A percentile compares a stretch with the other conserved stretches of the same genome.
phyloP scores from a whole-genome alignment of 23 tunicate genomes.

The Diplosoma virens region DNA sequence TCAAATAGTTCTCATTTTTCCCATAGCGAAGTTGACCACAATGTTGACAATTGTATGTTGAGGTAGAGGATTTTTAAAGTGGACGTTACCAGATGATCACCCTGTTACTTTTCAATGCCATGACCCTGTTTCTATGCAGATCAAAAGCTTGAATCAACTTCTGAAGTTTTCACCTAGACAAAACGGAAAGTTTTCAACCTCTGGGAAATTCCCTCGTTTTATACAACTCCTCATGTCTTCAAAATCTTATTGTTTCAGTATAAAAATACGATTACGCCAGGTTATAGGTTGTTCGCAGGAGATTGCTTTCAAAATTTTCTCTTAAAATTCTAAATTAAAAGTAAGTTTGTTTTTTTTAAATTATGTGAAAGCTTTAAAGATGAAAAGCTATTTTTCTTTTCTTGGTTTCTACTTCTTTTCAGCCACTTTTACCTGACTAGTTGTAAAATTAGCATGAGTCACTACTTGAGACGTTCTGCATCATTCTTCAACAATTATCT shows the following conservation, averaged over 20 bases:
- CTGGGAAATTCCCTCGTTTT: slow-evolving; percentile 52
- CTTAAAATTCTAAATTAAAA: too few relatives aligned
- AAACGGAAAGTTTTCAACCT: slow-evolving; percentile 33
- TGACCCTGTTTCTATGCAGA: slow-evolving; percentile 66
- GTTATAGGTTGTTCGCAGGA: slow-evolving; percentile 56
- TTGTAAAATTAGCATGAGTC: too few relatives aligned
- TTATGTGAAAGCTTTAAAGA: too few relatives aligned
- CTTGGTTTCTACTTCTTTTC: too few relatives aligned
- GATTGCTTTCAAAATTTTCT: slow-evolving; percentile 54
- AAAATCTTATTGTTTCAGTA: slow-evolving; percentile 4
- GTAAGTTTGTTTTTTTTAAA: too few relatives aligned
- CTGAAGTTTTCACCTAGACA: slow-evolving; percentile 47
- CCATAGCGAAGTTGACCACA: slow-evolving; percentile 41
- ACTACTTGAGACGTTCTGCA: too few relatives aligned
- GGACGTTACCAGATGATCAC: slow-evolving; percentile 48
- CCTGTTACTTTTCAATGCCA: slow-evolving; percentile 63
- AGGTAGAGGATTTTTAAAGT: slow-evolving; percentile 73
- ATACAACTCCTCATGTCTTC: slow-evolving; percentile 62
- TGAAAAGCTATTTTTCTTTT: too few relatives aligned
- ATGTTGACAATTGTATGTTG: slow-evolving; percentile 72
- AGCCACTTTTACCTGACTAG: too few relatives aligned
- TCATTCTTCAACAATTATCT: too few relatives aligned
- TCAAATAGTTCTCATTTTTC: slow-evolving; percentile 23
- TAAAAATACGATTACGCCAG: slow-evolving; percentile 61
- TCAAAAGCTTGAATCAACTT: too few relatives aligned